These are phyloP conservation scores for Heloderma charlesbogerti DNA, from an alignment of 2,113 vertebrate genomes.

Conservation along the genomic window DNA sequence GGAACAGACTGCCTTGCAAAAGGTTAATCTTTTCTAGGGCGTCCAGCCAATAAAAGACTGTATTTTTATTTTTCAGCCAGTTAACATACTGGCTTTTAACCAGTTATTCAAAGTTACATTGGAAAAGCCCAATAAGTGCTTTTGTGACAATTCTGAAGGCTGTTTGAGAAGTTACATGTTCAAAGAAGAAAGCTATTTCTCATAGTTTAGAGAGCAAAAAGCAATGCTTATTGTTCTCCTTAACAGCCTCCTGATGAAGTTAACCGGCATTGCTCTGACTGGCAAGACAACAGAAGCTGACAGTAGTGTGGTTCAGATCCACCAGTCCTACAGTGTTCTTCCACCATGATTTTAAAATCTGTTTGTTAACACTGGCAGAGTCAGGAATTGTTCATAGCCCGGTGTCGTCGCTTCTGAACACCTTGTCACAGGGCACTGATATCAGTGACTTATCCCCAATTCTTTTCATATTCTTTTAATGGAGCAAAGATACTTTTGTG, in stretches of 20 bases:
- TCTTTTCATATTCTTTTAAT: background rate
- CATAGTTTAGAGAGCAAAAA: background rate
- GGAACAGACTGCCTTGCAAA: slow-evolving; percentile 2
- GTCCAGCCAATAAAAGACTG: background rate
- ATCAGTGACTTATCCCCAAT: background rate
- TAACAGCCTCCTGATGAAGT: background rate
- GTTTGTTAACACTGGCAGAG: background rate
- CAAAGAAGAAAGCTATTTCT: background rate
- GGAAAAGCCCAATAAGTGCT: background rate
- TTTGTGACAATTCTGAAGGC: slow-evolving; percentile 7
- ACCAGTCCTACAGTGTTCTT: background rate
- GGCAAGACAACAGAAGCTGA: background rate
- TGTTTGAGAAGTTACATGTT: background rate
- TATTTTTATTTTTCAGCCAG: background rate
- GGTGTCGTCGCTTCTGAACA: background rate
- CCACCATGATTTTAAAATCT: background rate
- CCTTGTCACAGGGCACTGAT: background rate
- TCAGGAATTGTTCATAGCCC: background rate
- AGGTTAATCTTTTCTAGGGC: slow-evolving; percentile 1
- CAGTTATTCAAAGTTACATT: slow-evolving; percentile 4
- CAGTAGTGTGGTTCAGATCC: background rate
- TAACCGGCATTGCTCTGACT: background rate
- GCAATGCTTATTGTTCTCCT: background rate
- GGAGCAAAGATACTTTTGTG: background rate
- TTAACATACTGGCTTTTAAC: slow-evolving; percentile 21